phyloP scores from a whole-genome alignment of 2,888 invertebrate genomes.

The Lasioglossum calceatum region DNA sequence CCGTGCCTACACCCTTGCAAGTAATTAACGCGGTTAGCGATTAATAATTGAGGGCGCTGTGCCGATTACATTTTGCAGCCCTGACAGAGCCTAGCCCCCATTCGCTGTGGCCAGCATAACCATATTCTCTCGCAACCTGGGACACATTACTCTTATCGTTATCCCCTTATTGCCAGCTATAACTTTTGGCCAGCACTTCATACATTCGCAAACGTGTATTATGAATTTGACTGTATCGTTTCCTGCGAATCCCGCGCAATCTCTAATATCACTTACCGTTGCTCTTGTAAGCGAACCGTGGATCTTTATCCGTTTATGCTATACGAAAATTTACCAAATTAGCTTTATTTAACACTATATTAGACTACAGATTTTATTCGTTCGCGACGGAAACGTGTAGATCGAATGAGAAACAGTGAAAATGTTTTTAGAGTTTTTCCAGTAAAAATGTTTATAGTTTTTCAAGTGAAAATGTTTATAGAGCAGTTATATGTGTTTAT shows the following conservation, averaged over 20 bases:
- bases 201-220: neutral
- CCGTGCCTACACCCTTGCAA: conserved; percentile 77
- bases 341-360: neutral
- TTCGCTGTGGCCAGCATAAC: conserved; percentile 67
- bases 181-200: conserved; percentile 42
- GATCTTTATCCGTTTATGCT: neutral
- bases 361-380: neutral
- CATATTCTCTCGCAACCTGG: conserved; percentile 69
- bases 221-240: conserved; percentile 25
- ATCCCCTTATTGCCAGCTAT: conserved; percentile 56
- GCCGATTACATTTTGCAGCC: conserved; percentile 83
- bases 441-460: neutral
- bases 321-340: neutral
- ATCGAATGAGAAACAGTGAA: neutral
- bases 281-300: neutral
- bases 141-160: conserved; percentile 77
- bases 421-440: neutral
- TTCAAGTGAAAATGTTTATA: neutral
- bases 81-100: conserved; percentile 64
- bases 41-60: conserved; percentile 83
- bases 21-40: conserved; percentile 83
- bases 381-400: neutral
- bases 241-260: neutral
- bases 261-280: neutral
- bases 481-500: too few relatives aligned